Evolutionary conservation across 92 coral and sea anemone genomes (phyloP).

Genomic region (Montipora capitata): DNA sequence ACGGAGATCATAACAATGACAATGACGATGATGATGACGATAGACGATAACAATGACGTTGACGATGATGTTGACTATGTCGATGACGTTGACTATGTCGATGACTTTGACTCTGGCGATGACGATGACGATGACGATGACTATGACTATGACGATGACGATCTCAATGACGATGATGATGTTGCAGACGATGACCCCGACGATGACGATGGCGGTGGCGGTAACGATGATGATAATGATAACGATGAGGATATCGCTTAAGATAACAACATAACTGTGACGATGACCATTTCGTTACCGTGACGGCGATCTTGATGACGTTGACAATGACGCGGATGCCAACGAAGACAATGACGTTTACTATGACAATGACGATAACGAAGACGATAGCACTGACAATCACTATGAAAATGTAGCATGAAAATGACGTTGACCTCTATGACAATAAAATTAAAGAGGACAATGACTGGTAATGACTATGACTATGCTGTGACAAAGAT

Average conservation of each 20-base stretch:
- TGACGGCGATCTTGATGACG: not conserved
- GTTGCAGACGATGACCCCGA: not conserved
- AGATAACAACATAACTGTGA: not conserved
- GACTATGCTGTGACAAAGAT: not conserved
- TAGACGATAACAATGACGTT: too few relatives aligned
- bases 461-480: not conserved
- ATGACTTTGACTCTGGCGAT: not conserved
- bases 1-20: too few relatives aligned
- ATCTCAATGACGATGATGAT: not conserved
- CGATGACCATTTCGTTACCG: not conserved
- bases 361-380: not conserved
- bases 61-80: not conserved
- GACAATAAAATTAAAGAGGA: not conserved
- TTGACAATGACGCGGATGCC: not conserved
- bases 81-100: not conserved
- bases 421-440: not conserved
- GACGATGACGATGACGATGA: not conserved
- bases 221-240: not conserved
- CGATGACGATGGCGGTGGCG: not conserved
- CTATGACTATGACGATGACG: not conserved
- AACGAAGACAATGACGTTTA: not conserved
- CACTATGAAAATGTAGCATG: not conserved
- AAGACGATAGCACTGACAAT: not conserved
- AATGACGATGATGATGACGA: not conserved
- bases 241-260: not conserved